A percentile compares a stretch with the other conserved stretches of the same genome.
These are phyloP conservation scores for Neomorphus geoffroyi DNA, from an alignment of 2,797 vertebrate species.

Conservation along the genomic window DNA sequence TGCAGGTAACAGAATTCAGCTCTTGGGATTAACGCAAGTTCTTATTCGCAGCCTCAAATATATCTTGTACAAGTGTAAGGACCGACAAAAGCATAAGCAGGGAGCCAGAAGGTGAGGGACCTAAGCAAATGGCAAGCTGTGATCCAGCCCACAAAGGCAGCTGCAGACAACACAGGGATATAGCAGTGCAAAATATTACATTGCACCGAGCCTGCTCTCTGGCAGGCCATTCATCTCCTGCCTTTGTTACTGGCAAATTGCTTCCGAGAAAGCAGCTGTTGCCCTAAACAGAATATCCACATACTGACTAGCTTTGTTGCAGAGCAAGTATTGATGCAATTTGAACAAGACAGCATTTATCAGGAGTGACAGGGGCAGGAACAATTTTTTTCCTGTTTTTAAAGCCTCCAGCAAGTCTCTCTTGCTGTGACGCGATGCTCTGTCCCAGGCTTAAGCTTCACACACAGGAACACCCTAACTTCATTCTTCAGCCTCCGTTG, in stretches of 20 bases:
- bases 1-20: accelerated
- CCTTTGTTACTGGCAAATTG: slow-evolving; percentile 11
- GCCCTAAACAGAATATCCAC: not conserved
- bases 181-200: not conserved
- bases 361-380: not conserved
- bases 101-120: not conserved
- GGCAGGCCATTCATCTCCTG: slow-evolving; percentile 18
- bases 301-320: not conserved
- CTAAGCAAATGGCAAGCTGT: not conserved
- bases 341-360: slow-evolving; percentile 8
- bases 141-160: not conserved
- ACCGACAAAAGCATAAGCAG: not conserved
- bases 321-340: not conserved
- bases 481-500: accelerated
- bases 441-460: not conserved
- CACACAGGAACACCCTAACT: not conserved
- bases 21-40: not conserved
- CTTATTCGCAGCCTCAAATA: not conserved
- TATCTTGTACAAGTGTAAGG: not conserved
- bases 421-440: not conserved
- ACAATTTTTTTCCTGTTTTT: not conserved
- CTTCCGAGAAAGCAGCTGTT: not conserved
- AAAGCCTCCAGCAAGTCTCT: not conserved
- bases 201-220: not conserved
- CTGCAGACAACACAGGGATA: not conserved